Conservation (phyloP, 2,113 vertebrate species). For the Verasper variegatus region DNA sequence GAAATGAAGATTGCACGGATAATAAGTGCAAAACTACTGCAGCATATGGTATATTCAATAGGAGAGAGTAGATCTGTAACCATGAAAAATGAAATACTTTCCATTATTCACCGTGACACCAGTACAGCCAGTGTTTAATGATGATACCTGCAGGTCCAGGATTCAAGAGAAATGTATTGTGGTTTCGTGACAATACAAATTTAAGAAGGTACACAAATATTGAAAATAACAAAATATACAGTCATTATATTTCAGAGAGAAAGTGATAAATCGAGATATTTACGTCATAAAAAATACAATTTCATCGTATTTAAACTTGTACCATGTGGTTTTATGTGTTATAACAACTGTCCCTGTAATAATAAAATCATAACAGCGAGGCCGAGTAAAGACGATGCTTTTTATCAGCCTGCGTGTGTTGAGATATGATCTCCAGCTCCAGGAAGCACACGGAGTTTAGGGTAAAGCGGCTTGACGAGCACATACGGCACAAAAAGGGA, state of each 20-base stretch:
- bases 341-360: conserved; percentile 4
- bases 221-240: neutral
- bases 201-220: no score
- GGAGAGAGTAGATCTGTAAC: neutral
- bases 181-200: no score
- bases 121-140: no score
- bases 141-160: no score
- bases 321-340: neutral
- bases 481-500: conserved; percentile 49
- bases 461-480: conserved; percentile 52
- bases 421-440: conserved; percentile 51
- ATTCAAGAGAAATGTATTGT: no score
- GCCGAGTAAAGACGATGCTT: conserved; percentile 7
- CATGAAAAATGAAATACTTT: neutral
- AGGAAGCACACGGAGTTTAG: conserved; percentile 23
- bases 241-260: neutral
- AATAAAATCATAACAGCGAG: neutral
- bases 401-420: conserved; percentile 33
- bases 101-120: no score
- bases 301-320: neutral
- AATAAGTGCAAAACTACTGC: no score
- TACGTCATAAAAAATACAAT: neutral
- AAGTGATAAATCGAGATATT: no score
- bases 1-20: no score
- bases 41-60: neutral